Conservation (phyloP, 2,797 vertebrate genomes). For the Rallus crepitans region DNA sequence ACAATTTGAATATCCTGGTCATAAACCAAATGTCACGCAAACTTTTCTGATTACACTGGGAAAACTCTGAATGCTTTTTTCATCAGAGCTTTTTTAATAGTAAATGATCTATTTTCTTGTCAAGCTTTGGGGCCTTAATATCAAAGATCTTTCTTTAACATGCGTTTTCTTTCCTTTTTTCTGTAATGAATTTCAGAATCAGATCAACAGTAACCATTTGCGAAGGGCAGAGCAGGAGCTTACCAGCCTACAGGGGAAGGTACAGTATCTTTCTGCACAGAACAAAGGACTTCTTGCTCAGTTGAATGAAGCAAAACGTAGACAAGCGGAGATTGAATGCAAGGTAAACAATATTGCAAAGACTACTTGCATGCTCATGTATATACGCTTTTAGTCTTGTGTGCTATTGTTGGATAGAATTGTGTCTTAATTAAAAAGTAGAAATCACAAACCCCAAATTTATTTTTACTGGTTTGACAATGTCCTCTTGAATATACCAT, state of each 20-base stretch:
- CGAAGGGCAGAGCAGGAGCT: conserved; percentile 91
- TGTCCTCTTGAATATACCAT: background rate
- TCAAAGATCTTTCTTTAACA: background rate
- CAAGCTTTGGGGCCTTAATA: background rate
- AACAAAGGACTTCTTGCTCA: conserved; percentile 91
- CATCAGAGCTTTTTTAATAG: background rate
- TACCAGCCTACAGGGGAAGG: conserved; percentile 82
- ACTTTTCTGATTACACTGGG: background rate
- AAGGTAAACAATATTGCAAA: conserved; percentile 82
- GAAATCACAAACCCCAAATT: background rate
- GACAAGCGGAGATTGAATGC: conserved; percentile 94
- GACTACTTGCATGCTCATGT: background rate
- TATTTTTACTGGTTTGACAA: background rate
- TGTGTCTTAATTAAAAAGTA: background rate
- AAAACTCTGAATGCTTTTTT: background rate
- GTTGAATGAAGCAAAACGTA: conserved; percentile 90
- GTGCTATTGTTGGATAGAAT: background rate
- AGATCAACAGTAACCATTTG: conserved; percentile 95
- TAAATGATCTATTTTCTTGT: background rate
- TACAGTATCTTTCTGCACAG: conserved; percentile 87
- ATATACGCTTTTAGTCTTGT: background rate
- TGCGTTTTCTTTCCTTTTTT: background rate
- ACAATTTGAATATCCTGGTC: background rate
- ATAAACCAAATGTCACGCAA: background rate
- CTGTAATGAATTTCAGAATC: conserved; percentile 84